phyloP scores from a whole-genome alignment of 1,140 invertebrate genomes.

The Microplitis demolitor region DNA sequence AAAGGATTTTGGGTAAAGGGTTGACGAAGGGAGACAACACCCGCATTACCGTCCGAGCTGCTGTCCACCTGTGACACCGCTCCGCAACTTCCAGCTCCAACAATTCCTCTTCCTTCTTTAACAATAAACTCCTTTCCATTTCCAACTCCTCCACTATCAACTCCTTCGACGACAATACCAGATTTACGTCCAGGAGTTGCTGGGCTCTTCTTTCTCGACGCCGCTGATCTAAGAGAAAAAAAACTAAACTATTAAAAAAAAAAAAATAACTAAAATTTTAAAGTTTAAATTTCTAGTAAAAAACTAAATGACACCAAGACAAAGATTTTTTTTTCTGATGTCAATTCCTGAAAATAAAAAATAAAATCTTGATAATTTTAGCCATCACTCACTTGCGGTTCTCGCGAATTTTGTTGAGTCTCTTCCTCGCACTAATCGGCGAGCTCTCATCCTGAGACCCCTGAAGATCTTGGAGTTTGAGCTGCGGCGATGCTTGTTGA shows the following conservation, averaged over 20 bases:
- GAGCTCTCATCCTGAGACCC: constrained; percentile 46
- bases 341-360: not conserved
- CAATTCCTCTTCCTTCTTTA: constrained; percentile 44
- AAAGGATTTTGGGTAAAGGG: constrained; percentile 52
- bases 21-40: constrained; percentile 63
- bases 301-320: no score
- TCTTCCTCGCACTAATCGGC: constrained; percentile 49
- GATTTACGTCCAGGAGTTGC: not conserved
- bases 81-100: constrained; percentile 6
- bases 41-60: constrained; percentile 68
- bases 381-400: constrained; percentile 54
- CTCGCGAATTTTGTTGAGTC: constrained; percentile 54
- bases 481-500: no score
- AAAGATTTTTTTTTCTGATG: no score
- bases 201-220: constrained; percentile 49
- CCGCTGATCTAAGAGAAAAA: constrained; percentile 29
- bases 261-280: no score
- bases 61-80: constrained; percentile 58
- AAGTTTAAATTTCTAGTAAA: no score
- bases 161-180: not conserved
- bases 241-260: no score
- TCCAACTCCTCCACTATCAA: constrained; percentile 23
- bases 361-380: not conserved
- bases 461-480: constrained; percentile 44
- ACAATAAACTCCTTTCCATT: not conserved